Evolutionary conservation across 1,140 invertebrate genomes (phyloP), one percentile per base, ranked within the genome.

Genomic region (Megalopta genalis): DNA sequence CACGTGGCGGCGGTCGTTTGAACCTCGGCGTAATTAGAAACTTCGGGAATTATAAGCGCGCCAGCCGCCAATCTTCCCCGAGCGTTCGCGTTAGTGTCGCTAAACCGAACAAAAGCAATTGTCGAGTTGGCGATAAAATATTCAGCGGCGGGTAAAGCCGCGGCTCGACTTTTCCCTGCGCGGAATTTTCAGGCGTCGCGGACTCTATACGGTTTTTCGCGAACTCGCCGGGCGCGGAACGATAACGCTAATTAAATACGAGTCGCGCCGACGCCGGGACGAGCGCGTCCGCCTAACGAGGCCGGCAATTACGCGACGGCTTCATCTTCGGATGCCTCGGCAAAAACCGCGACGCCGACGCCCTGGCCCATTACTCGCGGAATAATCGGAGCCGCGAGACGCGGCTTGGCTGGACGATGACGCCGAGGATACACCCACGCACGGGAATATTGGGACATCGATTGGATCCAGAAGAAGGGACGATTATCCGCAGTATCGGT

Each of bases 171-270:
- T 75, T 75, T 46, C 32, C 12, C 25, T 9, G 37, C 27, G 49
- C 23, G 49, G 18, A 12, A 21, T 32, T 16, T 52, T 16, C 49
- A 4, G 14, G 0, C 16, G 12, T 52, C 49, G 12, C 49, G 52
- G 52, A 52, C 49, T 16, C 14, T 52, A 18, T 5, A 16, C 49
- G 49, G n/a, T 21, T 21, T 37, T 8, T 27, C 46, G 46, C 5
- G 5, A n/a, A n/a, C n/a, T n/a, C n/a, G n/a, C n/a, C n/a, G n/a
- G n/a, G 37, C 65, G 77, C 59, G 86, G 75, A 83, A 77, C 86
- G 89, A 91, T 91, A 92, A 90, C 84, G 86, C 89, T 91, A 92
- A 92, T 92, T 92, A 92, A 92, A 92, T 91, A 90, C 88, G 89
- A 90, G 89, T 89, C 85, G 75, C 87, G 87, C 81, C 88, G 90